These are phyloP conservation scores for Vanessa tameamea DNA, from an alignment of 1,140 invertebrate genomes.

Conservation along the genomic window DNA sequence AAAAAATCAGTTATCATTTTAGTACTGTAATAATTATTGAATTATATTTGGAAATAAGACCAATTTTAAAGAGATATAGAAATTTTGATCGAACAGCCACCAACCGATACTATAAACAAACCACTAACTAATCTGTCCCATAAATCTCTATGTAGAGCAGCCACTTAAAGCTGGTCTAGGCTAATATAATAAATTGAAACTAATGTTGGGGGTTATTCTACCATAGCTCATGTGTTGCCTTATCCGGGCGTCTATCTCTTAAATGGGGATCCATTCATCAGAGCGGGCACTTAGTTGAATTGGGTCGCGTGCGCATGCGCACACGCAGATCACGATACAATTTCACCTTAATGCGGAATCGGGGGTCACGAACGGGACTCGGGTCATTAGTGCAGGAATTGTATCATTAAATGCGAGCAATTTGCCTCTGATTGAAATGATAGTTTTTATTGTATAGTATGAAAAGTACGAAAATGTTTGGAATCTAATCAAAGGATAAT, in stretches of 20 bases:
- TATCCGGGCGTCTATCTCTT: conserved; percentile 42
- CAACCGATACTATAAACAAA: conserved; percentile 29
- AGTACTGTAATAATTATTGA: neutral
- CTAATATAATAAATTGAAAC: conserved; percentile 51
- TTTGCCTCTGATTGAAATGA: conserved; percentile 29
- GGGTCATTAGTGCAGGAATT: conserved; percentile 45
- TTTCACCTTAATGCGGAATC: conserved; percentile 56
- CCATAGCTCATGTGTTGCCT: conserved; percentile 44
- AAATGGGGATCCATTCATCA: conserved; percentile 56
- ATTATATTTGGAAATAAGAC: neutral
- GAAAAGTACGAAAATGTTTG: neutral
- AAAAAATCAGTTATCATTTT: too few species aligned
- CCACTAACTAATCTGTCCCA: conserved; percentile 38
- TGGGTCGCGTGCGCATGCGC: conserved; percentile 48
- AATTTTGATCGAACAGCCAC: conserved; percentile 26
- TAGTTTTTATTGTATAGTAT: neutral
- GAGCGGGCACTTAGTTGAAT: conserved; percentile 55
- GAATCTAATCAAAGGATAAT: too few species aligned
- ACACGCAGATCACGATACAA: conserved; percentile 45
- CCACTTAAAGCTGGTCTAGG: conserved; percentile 46
- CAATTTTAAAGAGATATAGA: conserved; percentile 3
- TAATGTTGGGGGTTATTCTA: conserved; percentile 39
- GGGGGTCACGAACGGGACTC: conserved; percentile 42
- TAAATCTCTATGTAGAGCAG: conserved; percentile 44
- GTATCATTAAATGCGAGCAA: conserved; percentile 41